These are phyloP conservation scores for Gopherus evgoodei DNA, from an alignment of 2,113 vertebrate genomes.

Conservation along the genomic window DNA sequence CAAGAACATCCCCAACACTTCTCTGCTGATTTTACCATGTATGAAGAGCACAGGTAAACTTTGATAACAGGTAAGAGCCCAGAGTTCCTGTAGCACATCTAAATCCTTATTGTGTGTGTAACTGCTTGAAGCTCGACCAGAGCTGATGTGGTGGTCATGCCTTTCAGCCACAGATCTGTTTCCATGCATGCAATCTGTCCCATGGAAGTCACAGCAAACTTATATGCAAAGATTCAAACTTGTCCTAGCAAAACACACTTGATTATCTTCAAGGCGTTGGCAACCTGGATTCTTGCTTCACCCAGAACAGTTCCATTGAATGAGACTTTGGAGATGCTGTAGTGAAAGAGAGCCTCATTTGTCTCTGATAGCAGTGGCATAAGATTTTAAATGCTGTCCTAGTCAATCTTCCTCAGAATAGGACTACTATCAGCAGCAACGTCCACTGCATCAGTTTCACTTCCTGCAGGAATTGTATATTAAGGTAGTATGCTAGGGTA, in stretches of 20 bases:
- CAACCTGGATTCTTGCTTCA: background rate
- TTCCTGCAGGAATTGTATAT: background rate
- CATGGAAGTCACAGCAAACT: background rate
- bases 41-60: background rate
- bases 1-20: background rate
- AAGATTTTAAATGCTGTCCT: background rate
- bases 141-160: background rate
- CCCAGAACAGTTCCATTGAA: background rate
- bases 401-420: background rate
- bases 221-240: background rate
- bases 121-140: background rate
- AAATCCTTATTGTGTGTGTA: background rate
- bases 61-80: accelerated
- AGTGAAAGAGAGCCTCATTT: background rate
- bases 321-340: background rate
- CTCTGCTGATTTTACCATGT: background rate
- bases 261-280: background rate
- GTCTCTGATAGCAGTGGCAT: background rate
- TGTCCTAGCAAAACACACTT: background rate
- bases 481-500: background rate
- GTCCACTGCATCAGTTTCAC: background rate
- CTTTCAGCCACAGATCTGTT: background rate
- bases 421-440: background rate
- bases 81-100: background rate
- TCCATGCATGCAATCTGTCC: background rate